Percentiles rank a stretch among this genome's conserved stretches.
Conservation (phyloP, 2,888 invertebrate species). For the Sarcophaga caerulescens region DNA sequence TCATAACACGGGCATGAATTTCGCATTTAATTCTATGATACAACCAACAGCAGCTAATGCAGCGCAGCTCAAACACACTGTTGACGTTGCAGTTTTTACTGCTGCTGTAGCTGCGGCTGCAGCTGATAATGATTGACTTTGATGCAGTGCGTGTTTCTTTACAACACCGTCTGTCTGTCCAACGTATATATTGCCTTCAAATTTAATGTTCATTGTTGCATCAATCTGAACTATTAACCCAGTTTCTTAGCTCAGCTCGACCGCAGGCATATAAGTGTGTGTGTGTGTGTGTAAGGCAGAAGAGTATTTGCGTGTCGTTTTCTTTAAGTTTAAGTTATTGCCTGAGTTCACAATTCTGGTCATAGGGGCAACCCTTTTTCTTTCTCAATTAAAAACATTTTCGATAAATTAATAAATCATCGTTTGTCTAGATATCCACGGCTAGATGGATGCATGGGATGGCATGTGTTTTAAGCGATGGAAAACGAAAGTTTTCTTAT, state of each 20-base stretch:
- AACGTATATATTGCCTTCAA: neutral
- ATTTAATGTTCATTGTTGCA: slow-evolving; percentile 57
- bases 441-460: neutral
- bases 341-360: slow-evolving; percentile 50
- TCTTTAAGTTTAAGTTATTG: slow-evolving; percentile 29
- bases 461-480: neutral
- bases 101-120: neutral
- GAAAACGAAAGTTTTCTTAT: slow-evolving; percentile 36
- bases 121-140: slow-evolving; percentile 65
- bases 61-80: neutral
- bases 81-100: no score
- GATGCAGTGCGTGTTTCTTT: slow-evolving; percentile 57
- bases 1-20: slow-evolving; percentile 30
- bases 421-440: neutral
- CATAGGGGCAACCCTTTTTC: slow-evolving; percentile 60
- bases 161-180: no score
- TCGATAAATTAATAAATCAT: slow-evolving; percentile 53
- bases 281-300: slow-evolving; percentile 15
- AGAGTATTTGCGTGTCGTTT: slow-evolving; percentile 54
- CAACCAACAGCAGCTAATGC: neutral
- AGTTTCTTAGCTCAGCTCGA: slow-evolving; percentile 35
- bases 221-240: slow-evolving; percentile 68
- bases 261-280: neutral
- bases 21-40: slow-evolving; percentile 63
- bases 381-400: slow-evolving; percentile 57